Conservation (phyloP, 2,113 vertebrate genomes). For the Polypterus senegalus region DNA sequence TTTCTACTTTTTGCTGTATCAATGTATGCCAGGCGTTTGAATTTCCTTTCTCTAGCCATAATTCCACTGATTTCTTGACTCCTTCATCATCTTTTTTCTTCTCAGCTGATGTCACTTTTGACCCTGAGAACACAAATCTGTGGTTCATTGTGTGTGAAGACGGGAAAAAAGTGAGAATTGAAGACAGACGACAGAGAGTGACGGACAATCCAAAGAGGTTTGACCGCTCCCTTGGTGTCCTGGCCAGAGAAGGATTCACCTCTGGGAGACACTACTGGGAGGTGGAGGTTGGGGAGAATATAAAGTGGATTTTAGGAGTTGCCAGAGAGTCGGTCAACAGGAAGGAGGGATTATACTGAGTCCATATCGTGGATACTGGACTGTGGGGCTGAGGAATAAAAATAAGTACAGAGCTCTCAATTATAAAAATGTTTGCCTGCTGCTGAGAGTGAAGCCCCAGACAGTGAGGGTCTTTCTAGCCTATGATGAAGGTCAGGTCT, state of each 20-base stretch:
- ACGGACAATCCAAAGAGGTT: constrained; percentile 36
- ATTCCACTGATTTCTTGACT: no score
- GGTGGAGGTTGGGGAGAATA: constrained; percentile 47
- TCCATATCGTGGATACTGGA: constrained; percentile 50
- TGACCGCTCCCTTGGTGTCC: constrained; percentile 47
- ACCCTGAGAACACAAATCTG: constrained; percentile 42
- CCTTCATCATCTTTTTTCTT: constrained; percentile 5
- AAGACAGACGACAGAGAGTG: constrained; percentile 30
- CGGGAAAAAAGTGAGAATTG: constrained; percentile 38
- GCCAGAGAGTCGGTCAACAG: constrained; percentile 34
- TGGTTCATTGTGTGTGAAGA: constrained; percentile 44
- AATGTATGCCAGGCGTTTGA: no score
- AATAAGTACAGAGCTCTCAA: constrained; percentile 23
- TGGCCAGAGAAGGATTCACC: constrained; percentile 39
- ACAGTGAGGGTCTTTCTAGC: constrained; percentile 37
- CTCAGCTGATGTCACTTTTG: constrained; percentile 44
- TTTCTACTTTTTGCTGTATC: no score
- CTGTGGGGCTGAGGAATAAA: constrained; percentile 43
- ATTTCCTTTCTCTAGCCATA: no score
- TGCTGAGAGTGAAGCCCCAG: constrained; percentile 21
- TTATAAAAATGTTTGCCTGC: constrained; percentile 29
- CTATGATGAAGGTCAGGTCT: constrained; percentile 42
- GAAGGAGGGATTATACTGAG: constrained; percentile 45
- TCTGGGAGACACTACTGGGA: constrained; percentile 57
- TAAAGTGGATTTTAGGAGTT: constrained; percentile 52